Conservation (phyloP, 2,113 vertebrate species). For the Tragelaphus imberbis region DNA sequence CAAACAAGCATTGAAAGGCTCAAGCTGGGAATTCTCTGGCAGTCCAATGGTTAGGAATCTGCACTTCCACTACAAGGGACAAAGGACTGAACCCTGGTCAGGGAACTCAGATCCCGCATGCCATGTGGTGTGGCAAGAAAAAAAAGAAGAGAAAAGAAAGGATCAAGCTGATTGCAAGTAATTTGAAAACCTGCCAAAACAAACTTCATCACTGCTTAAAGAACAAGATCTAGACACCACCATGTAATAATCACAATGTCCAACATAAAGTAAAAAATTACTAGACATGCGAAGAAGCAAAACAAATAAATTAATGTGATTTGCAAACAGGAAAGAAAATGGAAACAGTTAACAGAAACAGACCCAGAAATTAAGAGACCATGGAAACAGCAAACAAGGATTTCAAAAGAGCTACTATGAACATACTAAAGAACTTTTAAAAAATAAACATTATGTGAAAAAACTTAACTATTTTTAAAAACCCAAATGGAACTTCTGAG, state of each 20-base stretch:
- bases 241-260: neutral
- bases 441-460: neutral
- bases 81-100: neutral
- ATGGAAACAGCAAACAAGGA: neutral
- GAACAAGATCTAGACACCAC: neutral
- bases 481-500: neutral
- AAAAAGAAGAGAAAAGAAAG: neutral
- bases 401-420: neutral
- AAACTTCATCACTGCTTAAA: neutral
- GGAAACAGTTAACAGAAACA: neutral
- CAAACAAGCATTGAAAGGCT: neutral
- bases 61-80: neutral
- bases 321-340: neutral
- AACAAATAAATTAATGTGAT: neutral
- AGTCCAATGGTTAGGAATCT: neutral
- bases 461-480: neutral
- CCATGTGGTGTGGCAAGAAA: neutral
- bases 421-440: neutral
- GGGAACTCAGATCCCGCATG: neutral
- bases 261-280: neutral
- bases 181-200: neutral
- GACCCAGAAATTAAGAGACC: neutral
- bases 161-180: neutral
- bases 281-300: neutral
- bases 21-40: neutral